These are phyloP conservation scores for Aleiodes leptofemur DNA, from an alignment of 2,888 invertebrate species.

Conservation along the genomic window DNA sequence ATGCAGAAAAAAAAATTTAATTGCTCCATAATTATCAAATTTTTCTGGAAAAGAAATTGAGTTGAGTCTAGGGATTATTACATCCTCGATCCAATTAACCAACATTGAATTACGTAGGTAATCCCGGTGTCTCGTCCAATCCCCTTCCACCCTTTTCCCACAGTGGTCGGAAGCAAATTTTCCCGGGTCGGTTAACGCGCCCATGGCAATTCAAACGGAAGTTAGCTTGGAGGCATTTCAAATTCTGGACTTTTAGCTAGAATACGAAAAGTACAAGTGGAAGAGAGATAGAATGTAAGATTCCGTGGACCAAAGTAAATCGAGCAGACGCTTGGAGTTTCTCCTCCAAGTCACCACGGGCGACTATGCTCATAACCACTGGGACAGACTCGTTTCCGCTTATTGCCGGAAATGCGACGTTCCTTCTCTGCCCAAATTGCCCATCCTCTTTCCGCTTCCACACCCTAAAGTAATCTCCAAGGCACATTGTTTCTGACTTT, in stretches of 20 bases:
- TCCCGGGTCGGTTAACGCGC: conserved; percentile 42
- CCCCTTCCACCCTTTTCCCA: neutral
- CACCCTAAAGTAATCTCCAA: conserved; percentile 23
- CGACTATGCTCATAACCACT: neutral
- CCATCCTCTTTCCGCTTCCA: neutral
- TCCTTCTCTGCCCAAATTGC: conserved; percentile 6
- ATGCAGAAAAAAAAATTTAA: neutral
- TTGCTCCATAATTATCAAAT: neutral
- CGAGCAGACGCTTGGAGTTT: conserved; percentile 36
- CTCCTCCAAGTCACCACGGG: conserved; percentile 16
- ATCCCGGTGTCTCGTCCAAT: conserved; percentile 55
- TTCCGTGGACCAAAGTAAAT: conserved; percentile 30
- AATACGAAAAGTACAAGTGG: conserved; percentile 2
- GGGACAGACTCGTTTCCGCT: conserved; percentile 24
- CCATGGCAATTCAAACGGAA: conserved; percentile 42
- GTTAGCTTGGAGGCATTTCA: conserved; percentile 28
- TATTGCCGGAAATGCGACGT: neutral
- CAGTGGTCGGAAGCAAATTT: conserved; percentile 54
- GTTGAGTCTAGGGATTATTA: conserved; percentile 53
- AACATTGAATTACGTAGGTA: conserved; percentile 66
- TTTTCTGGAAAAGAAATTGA: conserved; percentile 13
- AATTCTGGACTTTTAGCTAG: conserved; percentile 37
- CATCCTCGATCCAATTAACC: conserved; percentile 65
- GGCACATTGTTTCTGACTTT: conserved; percentile 30
- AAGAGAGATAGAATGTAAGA: conserved; percentile 29